Evolutionary conservation across 2,888 invertebrate genomes (phyloP).

Genomic region (Melinaea menophilus): DNA sequence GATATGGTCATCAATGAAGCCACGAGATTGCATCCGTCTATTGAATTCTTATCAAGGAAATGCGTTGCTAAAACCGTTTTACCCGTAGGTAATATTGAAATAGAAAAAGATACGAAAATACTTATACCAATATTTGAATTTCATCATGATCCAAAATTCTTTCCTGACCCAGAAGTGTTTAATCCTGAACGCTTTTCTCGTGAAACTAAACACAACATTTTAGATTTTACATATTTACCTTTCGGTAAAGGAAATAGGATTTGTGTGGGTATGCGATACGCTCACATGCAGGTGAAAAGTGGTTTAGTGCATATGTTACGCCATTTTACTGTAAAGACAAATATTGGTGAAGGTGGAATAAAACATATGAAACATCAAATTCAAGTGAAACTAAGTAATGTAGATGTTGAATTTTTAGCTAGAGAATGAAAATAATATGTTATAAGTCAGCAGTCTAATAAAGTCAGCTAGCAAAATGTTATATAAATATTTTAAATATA

Average conservation of each 20-base stretch:
- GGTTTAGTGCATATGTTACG: constrained; percentile 44
- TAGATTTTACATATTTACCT: constrained; percentile 52
- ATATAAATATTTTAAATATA: too few species aligned
- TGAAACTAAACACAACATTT: constrained; percentile 37
- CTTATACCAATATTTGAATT: constrained; percentile 47
- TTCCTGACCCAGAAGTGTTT: constrained; percentile 60
- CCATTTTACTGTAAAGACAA: constrained; percentile 42
- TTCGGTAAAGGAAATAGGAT: constrained; percentile 66
- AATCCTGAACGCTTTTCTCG: constrained; percentile 57
- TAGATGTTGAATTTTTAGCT: constrained; percentile 26
- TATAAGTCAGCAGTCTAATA: too few species aligned
- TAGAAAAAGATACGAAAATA: constrained; percentile 49
- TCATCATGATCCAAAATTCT: constrained; percentile 61
- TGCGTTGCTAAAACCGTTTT: constrained; percentile 45
- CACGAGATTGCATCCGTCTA: constrained; percentile 49
- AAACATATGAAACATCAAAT: constrained; percentile 33
- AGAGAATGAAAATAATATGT: constrained; percentile 5
- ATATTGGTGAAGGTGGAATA: constrained; percentile 37
- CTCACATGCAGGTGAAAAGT: constrained; percentile 39
- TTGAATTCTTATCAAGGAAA: constrained; percentile 43
- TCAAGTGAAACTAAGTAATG: constrained; percentile 27
- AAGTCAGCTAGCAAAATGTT: too few species aligned
- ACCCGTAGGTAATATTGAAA: constrained; percentile 49
- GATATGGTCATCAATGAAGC: constrained; percentile 50
- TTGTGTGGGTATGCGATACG: constrained; percentile 61